Percentiles rank a stretch among this genome's conserved stretches.
These are phyloP conservation scores for Melitaea athalia DNA, from an alignment of 2,888 invertebrate species.

Conservation along the genomic window DNA sequence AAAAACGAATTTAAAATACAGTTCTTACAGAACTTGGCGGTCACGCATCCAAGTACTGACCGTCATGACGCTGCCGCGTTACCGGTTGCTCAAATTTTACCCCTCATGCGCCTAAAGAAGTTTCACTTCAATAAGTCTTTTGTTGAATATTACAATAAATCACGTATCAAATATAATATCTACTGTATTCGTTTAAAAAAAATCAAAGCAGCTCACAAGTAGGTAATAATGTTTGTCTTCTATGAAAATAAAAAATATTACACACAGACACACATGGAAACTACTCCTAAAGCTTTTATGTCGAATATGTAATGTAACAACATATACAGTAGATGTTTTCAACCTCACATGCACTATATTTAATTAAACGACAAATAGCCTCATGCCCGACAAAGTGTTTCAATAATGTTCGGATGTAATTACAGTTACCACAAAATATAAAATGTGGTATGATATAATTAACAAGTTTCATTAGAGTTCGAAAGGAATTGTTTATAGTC, in stretches of 20 bases:
- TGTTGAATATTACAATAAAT: no score
- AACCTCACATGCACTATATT: background rate
- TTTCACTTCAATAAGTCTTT: no score
- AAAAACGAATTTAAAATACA: no score
- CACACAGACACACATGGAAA: background rate
- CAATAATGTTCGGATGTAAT: conserved; percentile 12
- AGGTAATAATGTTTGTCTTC: background rate
- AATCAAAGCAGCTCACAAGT: no score
- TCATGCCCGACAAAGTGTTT: conserved; percentile 8
- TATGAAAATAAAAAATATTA: background rate
- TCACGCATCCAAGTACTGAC: no score
- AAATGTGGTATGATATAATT: conserved; percentile 6
- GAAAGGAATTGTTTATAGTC: background rate
- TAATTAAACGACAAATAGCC: background rate
- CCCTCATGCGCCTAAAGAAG: no score
- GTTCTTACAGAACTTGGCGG: no score
- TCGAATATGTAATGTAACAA: background rate
- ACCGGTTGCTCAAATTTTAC: no score
- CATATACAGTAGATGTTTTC: background rate
- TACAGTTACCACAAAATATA: conserved; percentile 11
- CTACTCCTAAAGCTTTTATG: background rate
- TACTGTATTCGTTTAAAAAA: no score
- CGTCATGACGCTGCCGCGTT: no score
- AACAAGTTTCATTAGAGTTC: conserved; percentile 5
- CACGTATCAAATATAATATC: no score